Base-by-base conservation (phyloP, 2,113 vertebrate species). In the Larimichthys polyactis region DNA sequence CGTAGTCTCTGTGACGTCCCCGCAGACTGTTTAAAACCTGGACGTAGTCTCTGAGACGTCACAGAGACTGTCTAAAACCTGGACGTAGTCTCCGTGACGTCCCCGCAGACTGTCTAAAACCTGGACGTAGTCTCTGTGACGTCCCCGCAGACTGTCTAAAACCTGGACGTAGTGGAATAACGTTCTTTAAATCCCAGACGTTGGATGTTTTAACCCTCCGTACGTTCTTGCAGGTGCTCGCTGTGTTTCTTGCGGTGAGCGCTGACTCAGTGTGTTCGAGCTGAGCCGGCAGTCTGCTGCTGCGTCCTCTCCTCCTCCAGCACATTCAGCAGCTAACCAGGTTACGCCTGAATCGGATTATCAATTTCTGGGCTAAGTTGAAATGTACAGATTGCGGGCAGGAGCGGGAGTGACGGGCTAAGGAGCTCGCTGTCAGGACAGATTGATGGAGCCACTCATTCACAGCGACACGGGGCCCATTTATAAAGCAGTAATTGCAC, bases 401-500 rank as follows among this genome's bases (percentile, higher is more conserved):
- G 94, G 92, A 95, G 94, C 91, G 72, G 92, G 95, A 94, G 95
- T 95, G 96, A 96, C 95, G 95, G 95, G 91, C 93, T 96, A 95
- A 96, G 94, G 92, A 94, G 92, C 84, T 59, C 73, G 86, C 92
- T 95, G 94, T 95, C 94, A 93, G 87, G 24, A 0, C 94, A 94
- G 96, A 96, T 95, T 95, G 95, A 97, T 97, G 95, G 94, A 90
- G 79, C 90, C 57, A 75, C 95, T 96, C 95, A 97, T 96, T 95
- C 90, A 70, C 92, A 91, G 90, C 82, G 96, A 96, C 95, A 94
- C 89, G 78, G 85, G 87, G 67, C 87, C 93, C 96, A 96, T 97
- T 96, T 96, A 96, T 96, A 96, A 96, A 91, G 94, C 94, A 93
- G 95, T 97, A 96, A 96, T 94, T 96, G 96, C 91, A 36, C 95